Percentiles rank a stretch among this genome's conserved stretches.
Evolutionary conservation across 2,113 vertebrate species (phyloP).

Genomic region (Zosterops japonicus): DNA sequence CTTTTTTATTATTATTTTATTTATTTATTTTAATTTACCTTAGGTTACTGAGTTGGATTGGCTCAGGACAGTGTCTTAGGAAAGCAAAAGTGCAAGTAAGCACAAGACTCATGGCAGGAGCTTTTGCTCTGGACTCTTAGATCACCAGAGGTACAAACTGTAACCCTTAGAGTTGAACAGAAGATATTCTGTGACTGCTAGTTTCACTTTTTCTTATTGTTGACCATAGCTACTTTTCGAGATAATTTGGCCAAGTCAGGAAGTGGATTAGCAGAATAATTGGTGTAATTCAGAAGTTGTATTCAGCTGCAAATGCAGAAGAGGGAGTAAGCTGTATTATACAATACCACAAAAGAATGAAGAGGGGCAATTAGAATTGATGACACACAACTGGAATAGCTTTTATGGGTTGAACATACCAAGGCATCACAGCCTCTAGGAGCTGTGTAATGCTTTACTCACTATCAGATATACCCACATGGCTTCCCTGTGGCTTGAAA

Average conservation of each 20-base stretch:
- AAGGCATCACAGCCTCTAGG: neutral
- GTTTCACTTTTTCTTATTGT: neutral
- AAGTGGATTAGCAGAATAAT: neutral
- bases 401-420: neutral
- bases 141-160: neutral
- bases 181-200: neutral
- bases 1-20: no score
- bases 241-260: neutral
- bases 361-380: neutral
- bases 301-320: neutral
- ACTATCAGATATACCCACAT: neutral
- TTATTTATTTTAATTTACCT: neutral
- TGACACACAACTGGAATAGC: conserved; percentile 1
- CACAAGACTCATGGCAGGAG: neutral
- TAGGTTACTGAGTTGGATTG: neutral
- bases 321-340: neutral
- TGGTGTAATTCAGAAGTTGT: neutral
- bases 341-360: neutral
- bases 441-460: neutral
- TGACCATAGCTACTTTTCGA: neutral
- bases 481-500: neutral
- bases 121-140: neutral
- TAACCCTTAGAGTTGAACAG: neutral
- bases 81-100: neutral
- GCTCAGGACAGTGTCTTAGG: neutral